Evolutionary conservation across 2,113 vertebrate genomes (phyloP).

Genomic region (Camelus dromedarius): DNA sequence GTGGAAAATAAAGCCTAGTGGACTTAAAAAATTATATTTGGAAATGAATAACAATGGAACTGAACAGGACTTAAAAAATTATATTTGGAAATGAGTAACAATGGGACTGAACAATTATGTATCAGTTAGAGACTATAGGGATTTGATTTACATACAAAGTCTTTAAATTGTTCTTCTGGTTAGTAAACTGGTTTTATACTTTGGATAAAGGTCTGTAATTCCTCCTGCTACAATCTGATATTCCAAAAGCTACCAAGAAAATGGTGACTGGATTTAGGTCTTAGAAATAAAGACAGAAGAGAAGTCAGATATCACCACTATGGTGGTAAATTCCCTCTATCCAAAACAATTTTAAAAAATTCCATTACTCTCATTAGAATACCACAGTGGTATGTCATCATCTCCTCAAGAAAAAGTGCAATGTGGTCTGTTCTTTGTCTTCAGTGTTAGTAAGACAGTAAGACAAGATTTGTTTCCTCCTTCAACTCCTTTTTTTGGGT

Average conservation of each 20-base stretch:
- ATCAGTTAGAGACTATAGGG: not conserved
- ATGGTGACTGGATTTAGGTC: not conserved
- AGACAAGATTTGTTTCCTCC: not conserved
- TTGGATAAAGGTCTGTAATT: not conserved
- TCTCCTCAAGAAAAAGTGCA: not conserved
- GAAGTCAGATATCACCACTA: not conserved
- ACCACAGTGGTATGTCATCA: not conserved
- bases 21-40: not conserved
- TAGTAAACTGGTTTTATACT: conserved; percentile 3
- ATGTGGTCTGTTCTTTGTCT: not conserved
- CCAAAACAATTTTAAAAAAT: not conserved
- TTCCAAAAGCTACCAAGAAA: conserved; percentile 11
- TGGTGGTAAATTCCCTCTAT: not conserved
- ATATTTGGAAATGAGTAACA: conserved; percentile 26
- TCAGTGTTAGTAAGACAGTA: conserved; percentile 6
- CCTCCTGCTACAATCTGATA: not conserved
- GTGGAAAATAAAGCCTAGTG: not conserved
- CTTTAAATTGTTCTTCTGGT: conserved; percentile 1
- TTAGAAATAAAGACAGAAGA: conserved; percentile 1
- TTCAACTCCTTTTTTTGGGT: not conserved
- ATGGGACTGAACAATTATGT: not conserved
- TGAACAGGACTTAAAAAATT: not conserved
- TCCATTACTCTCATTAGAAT: conserved; percentile 16
- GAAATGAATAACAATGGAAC: not conserved
- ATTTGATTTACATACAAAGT: not conserved